These are phyloP conservation scores for Cantharis rufa DNA, from an alignment of 2,888 invertebrate genomes.

Conservation along the genomic window DNA sequence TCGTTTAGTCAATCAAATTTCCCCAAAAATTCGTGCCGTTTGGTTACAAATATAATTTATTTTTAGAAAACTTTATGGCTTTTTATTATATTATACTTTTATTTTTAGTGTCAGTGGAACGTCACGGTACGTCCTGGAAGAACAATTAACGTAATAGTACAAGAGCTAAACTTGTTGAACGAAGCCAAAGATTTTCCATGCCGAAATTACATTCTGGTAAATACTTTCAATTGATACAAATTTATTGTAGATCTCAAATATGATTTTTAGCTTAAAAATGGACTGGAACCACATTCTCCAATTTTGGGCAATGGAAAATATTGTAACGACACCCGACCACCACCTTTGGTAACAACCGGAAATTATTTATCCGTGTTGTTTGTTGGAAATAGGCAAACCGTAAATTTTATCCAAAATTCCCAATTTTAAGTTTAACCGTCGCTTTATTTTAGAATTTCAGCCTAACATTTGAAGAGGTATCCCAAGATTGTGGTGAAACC, in stretches of 20 bases:
- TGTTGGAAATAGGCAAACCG: not conserved
- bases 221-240: not conserved
- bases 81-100: too few species aligned
- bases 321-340: slow-evolving; percentile 62
- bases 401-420: not conserved
- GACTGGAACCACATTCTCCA: slow-evolving; percentile 71
- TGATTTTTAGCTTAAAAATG: slow-evolving; percentile 71
- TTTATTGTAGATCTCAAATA: not conserved
- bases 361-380: slow-evolving; percentile 65
- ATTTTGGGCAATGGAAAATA: slow-evolving; percentile 73
- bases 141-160: slow-evolving; percentile 69
- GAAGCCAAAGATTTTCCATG: slow-evolving; percentile 50
- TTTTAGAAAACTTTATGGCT: too few species aligned
- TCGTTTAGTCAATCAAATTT: not conserved
- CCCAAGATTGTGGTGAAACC: slow-evolving; percentile 70
- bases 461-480: slow-evolving; percentile 62
- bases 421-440: not conserved
- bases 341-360: slow-evolving; percentile 63
- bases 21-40: too few species aligned
- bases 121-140: slow-evolving; percentile 74
- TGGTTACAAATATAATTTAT: too few species aligned
- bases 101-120: slow-evolving; percentile 71
- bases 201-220: slow-evolving; percentile 51
- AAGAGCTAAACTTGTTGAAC: slow-evolving; percentile 63
- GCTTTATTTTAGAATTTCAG: slow-evolving; percentile 43